These are phyloP conservation scores for Eumacrocentrus americanus DNA, from an alignment of 2,888 invertebrate species.

Conservation along the genomic window DNA sequence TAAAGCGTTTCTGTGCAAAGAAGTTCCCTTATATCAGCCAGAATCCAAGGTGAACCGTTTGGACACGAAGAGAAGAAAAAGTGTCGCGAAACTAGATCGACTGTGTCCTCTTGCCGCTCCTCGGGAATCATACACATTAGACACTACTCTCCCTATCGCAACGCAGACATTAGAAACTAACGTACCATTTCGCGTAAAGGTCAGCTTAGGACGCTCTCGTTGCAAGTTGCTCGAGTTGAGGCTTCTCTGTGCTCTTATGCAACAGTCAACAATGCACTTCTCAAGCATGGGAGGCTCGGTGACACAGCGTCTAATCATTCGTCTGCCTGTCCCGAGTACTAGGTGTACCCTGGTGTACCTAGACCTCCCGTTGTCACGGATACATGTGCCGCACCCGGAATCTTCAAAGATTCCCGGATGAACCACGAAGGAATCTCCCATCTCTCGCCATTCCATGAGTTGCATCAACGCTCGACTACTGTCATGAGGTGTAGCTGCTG, in stretches of 20 bases:
- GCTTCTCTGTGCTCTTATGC: background rate
- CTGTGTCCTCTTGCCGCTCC: background rate
- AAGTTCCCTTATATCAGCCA: too few relatives aligned
- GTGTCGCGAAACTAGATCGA: conserved; percentile 4
- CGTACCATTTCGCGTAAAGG: conserved; percentile 8
- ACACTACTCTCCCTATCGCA: background rate
- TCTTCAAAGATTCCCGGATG: background rate
- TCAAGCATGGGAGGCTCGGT: background rate
- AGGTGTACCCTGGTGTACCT: background rate
- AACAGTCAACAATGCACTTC: conserved; percentile 4
- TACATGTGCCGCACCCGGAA: background rate
- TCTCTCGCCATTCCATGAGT: background rate
- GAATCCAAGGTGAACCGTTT: background rate
- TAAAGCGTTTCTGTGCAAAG: background rate
- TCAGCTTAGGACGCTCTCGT: background rate
- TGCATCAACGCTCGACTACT: background rate
- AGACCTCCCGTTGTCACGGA: background rate
- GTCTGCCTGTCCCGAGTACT: background rate
- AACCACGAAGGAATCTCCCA: background rate
- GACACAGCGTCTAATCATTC: background rate
- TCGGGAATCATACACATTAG: background rate
- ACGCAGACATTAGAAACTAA: background rate
- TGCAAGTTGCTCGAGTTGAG: background rate
- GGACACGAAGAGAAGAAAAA: background rate
- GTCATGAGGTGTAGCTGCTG: conserved; percentile 4